Evolutionary conservation across 2,888 invertebrate genomes (phyloP).

Genomic region (Acanthopleura granulata): DNA sequence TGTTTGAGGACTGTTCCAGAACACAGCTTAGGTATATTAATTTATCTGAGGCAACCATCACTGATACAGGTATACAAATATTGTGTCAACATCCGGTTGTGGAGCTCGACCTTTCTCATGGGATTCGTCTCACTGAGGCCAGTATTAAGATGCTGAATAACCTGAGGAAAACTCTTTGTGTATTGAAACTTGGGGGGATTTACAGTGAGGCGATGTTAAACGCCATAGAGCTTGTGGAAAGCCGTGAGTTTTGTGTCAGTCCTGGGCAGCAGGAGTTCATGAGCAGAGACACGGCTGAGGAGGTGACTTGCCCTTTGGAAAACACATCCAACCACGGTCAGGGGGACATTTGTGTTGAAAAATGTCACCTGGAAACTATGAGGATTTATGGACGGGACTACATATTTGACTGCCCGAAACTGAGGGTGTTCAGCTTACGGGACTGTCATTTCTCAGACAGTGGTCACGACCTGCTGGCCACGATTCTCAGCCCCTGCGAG

Average conservation of each 20-base stretch:
- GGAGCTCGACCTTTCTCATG: conserved; percentile 83
- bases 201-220: conserved; percentile 33
- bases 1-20: conserved; percentile 35
- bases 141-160: conserved; percentile 79
- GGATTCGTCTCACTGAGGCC: conserved; percentile 76
- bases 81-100: conserved; percentile 81
- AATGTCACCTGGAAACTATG: conserved; percentile 10
- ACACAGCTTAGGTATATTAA: conserved; percentile 41
- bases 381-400: conserved; percentile 20
- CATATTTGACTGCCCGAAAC: conserved; percentile 32
- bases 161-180: conserved; percentile 79
- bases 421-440: conserved; percentile 39
- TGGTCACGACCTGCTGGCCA: conserved; percentile 40
- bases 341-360: conserved; percentile 2
- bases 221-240: conserved; percentile 27
- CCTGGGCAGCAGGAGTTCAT: neutral
- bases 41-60: conserved; percentile 71
- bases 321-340: neutral
- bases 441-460: conserved; percentile 37
- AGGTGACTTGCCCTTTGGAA: too few species aligned
- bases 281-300: too few species aligned
- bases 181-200: conserved; percentile 72
- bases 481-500: conserved; percentile 75
- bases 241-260: neutral
- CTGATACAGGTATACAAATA: conserved; percentile 79